These are phyloP conservation scores for Camponotus vicinus DNA, from an alignment of 1,140 invertebrate genomes.

Conservation along the genomic window DNA sequence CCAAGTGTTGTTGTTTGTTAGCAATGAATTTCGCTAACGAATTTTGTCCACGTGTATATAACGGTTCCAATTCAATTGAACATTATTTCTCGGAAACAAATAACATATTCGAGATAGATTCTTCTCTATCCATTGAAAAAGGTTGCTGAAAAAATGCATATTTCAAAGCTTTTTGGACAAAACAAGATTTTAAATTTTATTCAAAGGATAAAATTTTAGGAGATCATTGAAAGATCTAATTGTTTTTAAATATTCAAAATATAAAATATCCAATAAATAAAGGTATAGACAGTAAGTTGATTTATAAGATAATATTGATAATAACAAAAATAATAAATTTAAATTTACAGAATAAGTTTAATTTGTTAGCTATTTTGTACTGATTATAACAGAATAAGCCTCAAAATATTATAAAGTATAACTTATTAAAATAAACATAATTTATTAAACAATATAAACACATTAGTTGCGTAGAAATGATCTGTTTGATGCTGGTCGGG, in stretches of 20 bases:
- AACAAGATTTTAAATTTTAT: neutral
- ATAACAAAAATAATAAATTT: neutral
- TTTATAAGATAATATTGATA: neutral
- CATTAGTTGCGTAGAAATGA: neutral
- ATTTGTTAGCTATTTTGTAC: too few relatives aligned
- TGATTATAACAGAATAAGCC: neutral
- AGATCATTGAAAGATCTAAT: too few relatives aligned
- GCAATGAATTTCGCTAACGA: conserved; percentile 38
- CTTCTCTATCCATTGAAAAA: conserved; percentile 4
- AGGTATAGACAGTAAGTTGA: neutral
- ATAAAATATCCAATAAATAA: neutral
- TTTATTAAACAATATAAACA: conserved; percentile 12
- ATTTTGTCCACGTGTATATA: neutral
- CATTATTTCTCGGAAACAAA: conserved; percentile 48
- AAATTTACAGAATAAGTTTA: neutral
- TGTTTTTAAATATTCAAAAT: neutral
- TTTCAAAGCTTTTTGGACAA: neutral
- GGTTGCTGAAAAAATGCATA: conserved; percentile 7
- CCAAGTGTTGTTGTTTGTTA: conserved; percentile 36
- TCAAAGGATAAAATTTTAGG: neutral
- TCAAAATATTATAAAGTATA: neutral
- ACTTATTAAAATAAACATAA: conserved; percentile 15
- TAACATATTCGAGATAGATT: conserved; percentile 30
- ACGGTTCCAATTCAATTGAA: conserved; percentile 40
- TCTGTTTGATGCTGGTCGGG: neutral